A percentile compares a stretch with the other conserved stretches of the same genome.
phyloP scores from a whole-genome alignment of 1,140 invertebrate genomes.

The Hirudo medicinalis region DNA sequence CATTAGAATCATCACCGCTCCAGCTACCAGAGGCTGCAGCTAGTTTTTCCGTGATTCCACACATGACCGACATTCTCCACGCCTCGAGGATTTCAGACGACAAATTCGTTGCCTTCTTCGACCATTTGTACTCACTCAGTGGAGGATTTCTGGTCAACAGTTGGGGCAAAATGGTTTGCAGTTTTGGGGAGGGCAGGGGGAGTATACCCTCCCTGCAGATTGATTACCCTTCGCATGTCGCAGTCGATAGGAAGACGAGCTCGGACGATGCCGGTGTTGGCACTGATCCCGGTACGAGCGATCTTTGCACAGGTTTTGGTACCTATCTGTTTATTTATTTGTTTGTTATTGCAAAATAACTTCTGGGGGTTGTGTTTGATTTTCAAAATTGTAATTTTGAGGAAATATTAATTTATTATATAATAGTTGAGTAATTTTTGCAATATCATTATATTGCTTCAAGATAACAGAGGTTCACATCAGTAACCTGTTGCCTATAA shows the following conservation, averaged over 20 bases:
- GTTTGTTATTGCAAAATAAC: not conserved
- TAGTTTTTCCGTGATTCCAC: not conserved
- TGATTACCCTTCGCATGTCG: not conserved
- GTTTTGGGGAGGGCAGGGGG: slow-evolving; percentile 8
- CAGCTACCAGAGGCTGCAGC: not conserved
- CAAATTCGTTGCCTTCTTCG: slow-evolving; percentile 5
- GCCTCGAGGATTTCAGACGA: not conserved
- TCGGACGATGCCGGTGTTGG: not conserved
- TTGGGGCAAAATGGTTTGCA: slow-evolving; percentile 4
- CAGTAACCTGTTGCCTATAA: not conserved
- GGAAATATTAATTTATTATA: too few species aligned
- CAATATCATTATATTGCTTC: too few species aligned
- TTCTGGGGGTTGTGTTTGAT: not conserved
- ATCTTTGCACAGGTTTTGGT: not conserved
- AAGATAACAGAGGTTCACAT: too few species aligned
- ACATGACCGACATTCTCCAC: slow-evolving; percentile 1
- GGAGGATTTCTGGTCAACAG: not conserved
- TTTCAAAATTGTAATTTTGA: not conserved
- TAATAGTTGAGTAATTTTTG: not conserved
- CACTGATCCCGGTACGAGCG: too few species aligned
- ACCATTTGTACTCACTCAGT: not conserved
- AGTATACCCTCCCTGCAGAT: not conserved
- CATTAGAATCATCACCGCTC: not conserved
- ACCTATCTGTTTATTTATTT: not conserved
- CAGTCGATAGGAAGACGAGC: not conserved